Percentiles rank a stretch among this genome's conserved stretches.
Evolutionary conservation across 2,888 invertebrate species (phyloP).

Genomic region (Melipona beecheii): DNA sequence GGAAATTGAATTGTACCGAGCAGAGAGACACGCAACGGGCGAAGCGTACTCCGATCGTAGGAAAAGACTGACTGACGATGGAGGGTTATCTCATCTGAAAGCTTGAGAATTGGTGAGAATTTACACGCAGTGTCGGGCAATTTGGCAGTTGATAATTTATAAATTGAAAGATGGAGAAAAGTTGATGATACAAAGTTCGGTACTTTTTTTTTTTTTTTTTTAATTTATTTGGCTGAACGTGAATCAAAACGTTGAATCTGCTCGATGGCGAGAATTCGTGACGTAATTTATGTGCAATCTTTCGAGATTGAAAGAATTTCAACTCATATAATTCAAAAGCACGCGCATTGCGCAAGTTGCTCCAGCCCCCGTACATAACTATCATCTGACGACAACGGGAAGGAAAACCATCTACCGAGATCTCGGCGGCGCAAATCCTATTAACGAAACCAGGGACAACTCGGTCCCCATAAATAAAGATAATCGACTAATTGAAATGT

Average conservation of each 20-base stretch:
- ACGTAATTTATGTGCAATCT: neutral
- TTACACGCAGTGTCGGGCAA: no score
- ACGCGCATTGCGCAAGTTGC: neutral
- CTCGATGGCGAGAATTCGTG: neutral
- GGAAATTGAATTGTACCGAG: no score
- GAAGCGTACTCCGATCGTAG: no score
- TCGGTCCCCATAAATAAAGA: slow-evolving; percentile 13
- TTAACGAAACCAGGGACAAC: slow-evolving; percentile 1
- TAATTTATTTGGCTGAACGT: neutral
- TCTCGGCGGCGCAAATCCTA: slow-evolving; percentile 6
- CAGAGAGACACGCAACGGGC: no score
- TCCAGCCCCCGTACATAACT: neutral
- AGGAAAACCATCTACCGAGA: neutral
- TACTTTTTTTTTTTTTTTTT: neutral
- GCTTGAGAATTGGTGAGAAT: no score
- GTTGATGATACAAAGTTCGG: neutral
- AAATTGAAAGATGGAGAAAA: neutral
- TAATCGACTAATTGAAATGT: slow-evolving; percentile 33
- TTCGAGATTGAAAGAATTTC: neutral
- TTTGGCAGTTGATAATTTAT: neutral
- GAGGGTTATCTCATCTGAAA: no score
- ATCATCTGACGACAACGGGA: neutral
- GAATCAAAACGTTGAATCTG: neutral
- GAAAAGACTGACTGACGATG: no score
- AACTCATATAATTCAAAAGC: neutral